Evolutionary conservation across 2,888 invertebrate genomes (phyloP).

Genomic region (Trissonchulus latispiculum): DNA sequence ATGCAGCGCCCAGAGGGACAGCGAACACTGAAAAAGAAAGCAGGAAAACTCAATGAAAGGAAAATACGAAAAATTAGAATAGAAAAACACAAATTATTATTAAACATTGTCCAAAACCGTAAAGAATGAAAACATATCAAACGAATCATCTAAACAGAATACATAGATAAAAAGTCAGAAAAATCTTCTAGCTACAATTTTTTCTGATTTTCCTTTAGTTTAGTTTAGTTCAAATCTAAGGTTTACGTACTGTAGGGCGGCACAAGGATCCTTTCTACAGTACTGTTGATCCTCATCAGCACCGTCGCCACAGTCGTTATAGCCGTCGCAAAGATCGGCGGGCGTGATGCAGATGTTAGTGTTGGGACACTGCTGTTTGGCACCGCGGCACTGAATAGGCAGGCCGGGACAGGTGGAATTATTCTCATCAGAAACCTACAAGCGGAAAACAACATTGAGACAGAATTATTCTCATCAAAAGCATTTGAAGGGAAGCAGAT

Average conservation of each 20-base stretch:
- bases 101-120: too few relatives aligned
- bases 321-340: slow-evolving; percentile 87
- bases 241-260: slow-evolving; percentile 25
- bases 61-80: too few relatives aligned
- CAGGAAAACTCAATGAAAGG: too few relatives aligned
- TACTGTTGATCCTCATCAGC: slow-evolving; percentile 53
- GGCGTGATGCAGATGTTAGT: slow-evolving; percentile 79
- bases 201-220: too few relatives aligned
- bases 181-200: too few relatives aligned
- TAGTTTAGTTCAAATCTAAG: not conserved
- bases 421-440: slow-evolving; percentile 42
- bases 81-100: too few relatives aligned
- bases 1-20: slow-evolving; percentile 70
- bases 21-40: slow-evolving; percentile 37
- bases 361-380: slow-evolving; percentile 59
- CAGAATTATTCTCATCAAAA: too few relatives aligned
- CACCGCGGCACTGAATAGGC: slow-evolving; percentile 40
- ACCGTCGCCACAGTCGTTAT: slow-evolving; percentile 76
- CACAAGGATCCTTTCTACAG: slow-evolving; percentile 55
- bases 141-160: too few relatives aligned
- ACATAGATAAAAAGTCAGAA: too few relatives aligned
- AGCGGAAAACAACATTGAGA: too few relatives aligned
- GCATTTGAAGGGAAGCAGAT: too few relatives aligned
- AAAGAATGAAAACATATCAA: too few relatives aligned
- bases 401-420: slow-evolving; percentile 74